Evolutionary conservation across 2,113 vertebrate species (phyloP).

Genomic region (Cyanoliseus patagonus): DNA sequence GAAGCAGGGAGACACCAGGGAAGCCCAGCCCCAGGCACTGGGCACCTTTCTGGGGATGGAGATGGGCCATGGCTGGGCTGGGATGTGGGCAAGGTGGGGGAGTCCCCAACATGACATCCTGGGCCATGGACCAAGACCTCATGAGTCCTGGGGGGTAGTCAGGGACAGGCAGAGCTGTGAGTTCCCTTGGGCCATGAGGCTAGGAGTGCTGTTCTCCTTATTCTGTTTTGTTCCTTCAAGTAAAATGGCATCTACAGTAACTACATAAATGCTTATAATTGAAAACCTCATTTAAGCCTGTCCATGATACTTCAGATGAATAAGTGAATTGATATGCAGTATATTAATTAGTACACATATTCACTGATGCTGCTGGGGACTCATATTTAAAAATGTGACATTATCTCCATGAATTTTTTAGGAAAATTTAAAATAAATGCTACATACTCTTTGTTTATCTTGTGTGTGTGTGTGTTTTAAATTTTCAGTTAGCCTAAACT

Average conservation of each 20-base stretch:
- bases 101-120: neutral
- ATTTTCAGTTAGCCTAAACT: conserved; percentile 25
- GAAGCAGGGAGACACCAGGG: rapidly evolving
- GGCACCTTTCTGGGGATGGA: neutral
- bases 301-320: neutral
- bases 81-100: neutral
- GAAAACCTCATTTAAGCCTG: neutral
- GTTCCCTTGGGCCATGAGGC: no score
- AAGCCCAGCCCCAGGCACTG: rapidly evolving
- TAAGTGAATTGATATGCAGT: neutral
- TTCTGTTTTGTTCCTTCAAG: neutral
- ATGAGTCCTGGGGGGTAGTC: neutral
- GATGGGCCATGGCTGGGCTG: neutral
- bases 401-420: neutral
- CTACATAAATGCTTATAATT: neutral
- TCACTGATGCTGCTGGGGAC: neutral
- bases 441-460: neutral
- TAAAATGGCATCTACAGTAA: neutral
- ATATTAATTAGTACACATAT: neutral
- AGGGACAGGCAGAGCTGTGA: neutral
- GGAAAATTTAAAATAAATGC: neutral
- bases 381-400: neutral
- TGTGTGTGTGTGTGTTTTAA: neutral
- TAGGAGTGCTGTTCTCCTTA: neutral
- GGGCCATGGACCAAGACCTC: neutral